Evolutionary conservation across 2,888 invertebrate genomes (phyloP).

Genomic region (Lasioglossum villosulum): DNA sequence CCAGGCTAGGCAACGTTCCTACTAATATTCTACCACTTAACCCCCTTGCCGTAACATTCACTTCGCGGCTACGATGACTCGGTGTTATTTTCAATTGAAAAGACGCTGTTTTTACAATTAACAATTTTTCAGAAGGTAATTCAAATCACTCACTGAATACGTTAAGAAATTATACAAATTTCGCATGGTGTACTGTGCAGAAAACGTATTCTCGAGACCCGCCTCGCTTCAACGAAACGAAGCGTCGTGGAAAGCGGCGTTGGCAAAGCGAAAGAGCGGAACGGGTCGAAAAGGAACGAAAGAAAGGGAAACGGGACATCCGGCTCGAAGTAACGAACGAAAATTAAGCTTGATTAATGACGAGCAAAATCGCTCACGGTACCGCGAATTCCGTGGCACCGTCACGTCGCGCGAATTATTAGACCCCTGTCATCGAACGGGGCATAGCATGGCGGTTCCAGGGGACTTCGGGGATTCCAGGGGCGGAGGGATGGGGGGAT

Average conservation of each 20-base stretch:
- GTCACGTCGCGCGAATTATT: conserved; percentile 39
- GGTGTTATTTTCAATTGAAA: too few relatives aligned
- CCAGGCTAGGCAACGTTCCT: background rate
- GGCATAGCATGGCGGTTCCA: background rate
- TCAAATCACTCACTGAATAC: too few relatives aligned
- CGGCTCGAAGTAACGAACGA: conserved; percentile 51
- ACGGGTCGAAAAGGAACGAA: background rate
- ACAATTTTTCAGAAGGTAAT: too few relatives aligned
- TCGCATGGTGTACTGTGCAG: background rate
- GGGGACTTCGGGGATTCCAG: too few relatives aligned
- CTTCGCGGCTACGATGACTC: background rate
- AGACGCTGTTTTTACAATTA: too few relatives aligned
- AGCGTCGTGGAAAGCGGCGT: background rate
- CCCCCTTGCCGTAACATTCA: background rate
- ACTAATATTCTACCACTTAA: background rate
- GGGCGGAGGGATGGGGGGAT: background rate
- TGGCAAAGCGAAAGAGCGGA: background rate
- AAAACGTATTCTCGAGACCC: background rate
- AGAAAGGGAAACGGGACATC: conserved; percentile 37
- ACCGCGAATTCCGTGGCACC: conserved; percentile 10
- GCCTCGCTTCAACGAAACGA: background rate
- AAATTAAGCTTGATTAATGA: conserved; percentile 52
- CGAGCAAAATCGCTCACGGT: conserved; percentile 32
- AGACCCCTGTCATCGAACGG: conserved; percentile 30
- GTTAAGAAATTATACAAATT: background rate